Percentiles rank a stretch among this genome's conserved stretches.
Evolutionary conservation across 2,113 vertebrate species (phyloP).

Genomic region (Astur gentilis): DNA sequence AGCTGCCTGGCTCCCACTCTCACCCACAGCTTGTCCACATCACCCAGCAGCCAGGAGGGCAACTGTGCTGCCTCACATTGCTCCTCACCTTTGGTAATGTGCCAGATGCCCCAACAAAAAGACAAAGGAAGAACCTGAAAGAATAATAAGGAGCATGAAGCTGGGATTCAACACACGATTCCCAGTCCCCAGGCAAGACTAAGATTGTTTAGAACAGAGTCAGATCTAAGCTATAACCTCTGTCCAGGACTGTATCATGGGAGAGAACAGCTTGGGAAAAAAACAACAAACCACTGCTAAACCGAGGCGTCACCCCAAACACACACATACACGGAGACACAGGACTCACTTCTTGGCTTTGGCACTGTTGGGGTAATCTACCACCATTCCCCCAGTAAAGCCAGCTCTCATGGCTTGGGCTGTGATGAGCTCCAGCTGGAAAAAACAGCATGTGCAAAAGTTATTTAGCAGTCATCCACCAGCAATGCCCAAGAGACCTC

Average conservation of each 20-base stretch:
- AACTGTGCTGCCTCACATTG: not conserved
- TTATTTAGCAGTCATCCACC: not conserved
- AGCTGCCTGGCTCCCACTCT: not conserved
- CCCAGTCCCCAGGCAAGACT: not conserved
- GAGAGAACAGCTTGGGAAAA: not conserved
- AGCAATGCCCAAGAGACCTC: not conserved
- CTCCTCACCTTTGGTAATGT: conserved; percentile 86
- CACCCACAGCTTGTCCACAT: not conserved
- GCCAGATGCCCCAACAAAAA: conserved; percentile 85
- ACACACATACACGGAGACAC: not conserved
- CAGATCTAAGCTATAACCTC: not conserved
- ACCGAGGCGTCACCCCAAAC: not conserved
- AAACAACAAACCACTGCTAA: not conserved
- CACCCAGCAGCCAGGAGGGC: not conserved
- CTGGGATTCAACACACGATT: not conserved
- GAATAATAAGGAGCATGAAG: not conserved
- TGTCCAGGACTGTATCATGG: not conserved
- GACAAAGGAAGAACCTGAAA: conserved; percentile 92
- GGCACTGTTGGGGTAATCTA: conserved; percentile 96
- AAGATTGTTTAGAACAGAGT: not conserved
- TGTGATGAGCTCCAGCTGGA: conserved; percentile 91
- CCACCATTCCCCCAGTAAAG: conserved; percentile 92
- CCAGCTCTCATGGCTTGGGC: conserved; percentile 91
- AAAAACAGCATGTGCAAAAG: not conserved
- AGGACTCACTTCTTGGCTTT: conserved; percentile 95